A percentile compares a stretch with the other conserved stretches of the same genome.
phyloP scores from a whole-genome alignment of 2,113 vertebrate species.

The Sceloporus undulatus region DNA sequence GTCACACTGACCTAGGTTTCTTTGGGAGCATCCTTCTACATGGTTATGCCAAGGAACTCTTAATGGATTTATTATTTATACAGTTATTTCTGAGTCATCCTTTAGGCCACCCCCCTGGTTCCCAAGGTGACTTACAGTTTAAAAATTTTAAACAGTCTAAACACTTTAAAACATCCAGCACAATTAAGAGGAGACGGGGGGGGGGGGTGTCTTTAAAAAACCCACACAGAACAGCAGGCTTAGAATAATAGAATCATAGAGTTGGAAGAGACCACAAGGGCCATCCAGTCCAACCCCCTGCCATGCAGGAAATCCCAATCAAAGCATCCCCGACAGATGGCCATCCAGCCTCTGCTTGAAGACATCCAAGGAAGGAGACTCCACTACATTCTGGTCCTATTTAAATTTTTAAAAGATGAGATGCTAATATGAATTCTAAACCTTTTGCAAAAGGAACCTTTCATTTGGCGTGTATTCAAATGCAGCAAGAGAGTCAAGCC shows the following conservation, averaged over 20 bases:
- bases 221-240: not conserved
- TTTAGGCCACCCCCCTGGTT: not conserved
- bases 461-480: not conserved
- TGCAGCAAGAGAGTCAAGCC: not conserved
- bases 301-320: too few relatives aligned
- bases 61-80: not conserved
- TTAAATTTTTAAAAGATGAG: not conserved
- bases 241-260: too few relatives aligned
- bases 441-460: not conserved
- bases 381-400: not conserved
- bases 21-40: not conserved
- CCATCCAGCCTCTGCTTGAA: too few relatives aligned
- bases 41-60: not conserved
- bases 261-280: too few relatives aligned
- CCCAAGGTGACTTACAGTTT: not conserved
- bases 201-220: too few relatives aligned
- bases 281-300: too few relatives aligned
- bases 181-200: too few relatives aligned
- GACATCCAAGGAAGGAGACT: too few relatives aligned
- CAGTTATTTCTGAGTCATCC: not conserved
- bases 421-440: not conserved
- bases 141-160: not conserved
- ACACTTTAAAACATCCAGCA: not conserved
- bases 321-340: too few relatives aligned
- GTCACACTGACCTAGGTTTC: not conserved